A percentile compares a stretch with the other conserved stretches of the same genome.
phyloP scores from a whole-genome alignment of 2,113 vertebrate genomes.

The Apodemus sylvaticus region DNA sequence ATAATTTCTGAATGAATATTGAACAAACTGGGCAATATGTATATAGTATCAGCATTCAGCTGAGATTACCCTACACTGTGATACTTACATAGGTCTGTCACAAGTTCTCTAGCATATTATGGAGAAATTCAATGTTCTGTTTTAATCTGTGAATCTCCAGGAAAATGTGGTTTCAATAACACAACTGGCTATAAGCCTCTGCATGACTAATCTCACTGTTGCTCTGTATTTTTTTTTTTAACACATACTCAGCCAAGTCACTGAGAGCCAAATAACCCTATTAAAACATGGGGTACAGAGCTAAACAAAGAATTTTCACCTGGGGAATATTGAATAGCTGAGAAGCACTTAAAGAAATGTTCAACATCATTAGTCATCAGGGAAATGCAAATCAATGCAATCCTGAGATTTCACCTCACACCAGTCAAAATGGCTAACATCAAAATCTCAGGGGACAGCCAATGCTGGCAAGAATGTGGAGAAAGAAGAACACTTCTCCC shows the following conservation, averaged over 20 bases:
- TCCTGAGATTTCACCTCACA: no score
- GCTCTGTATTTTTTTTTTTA: not conserved
- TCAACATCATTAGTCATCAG: no score
- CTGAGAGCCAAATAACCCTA: no score
- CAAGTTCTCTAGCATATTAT: slow-evolving; percentile 6
- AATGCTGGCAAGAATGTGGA: no score
- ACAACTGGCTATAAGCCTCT: slow-evolving; percentile 9
- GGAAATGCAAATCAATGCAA: no score
- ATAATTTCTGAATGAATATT: slow-evolving; percentile 1
- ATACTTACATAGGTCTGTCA: slow-evolving; percentile 3
- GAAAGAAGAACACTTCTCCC: no score
- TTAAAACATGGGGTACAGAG: no score
- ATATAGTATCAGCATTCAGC: not conserved
- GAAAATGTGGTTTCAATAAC: not conserved
- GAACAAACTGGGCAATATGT: not conserved
- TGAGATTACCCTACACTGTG: not conserved
- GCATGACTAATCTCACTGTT: not conserved
- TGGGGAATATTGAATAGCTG: no score
- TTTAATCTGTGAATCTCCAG: slow-evolving; percentile 13
- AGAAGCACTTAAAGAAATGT: no score
- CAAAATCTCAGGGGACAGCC: no score
- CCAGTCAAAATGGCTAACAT: no score
- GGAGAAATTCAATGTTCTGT: not conserved
- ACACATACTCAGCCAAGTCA: not conserved
- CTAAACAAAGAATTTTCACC: no score